Conservation (phyloP, 2,888 invertebrate genomes). For the Mesorhabditis sp. region DNA sequence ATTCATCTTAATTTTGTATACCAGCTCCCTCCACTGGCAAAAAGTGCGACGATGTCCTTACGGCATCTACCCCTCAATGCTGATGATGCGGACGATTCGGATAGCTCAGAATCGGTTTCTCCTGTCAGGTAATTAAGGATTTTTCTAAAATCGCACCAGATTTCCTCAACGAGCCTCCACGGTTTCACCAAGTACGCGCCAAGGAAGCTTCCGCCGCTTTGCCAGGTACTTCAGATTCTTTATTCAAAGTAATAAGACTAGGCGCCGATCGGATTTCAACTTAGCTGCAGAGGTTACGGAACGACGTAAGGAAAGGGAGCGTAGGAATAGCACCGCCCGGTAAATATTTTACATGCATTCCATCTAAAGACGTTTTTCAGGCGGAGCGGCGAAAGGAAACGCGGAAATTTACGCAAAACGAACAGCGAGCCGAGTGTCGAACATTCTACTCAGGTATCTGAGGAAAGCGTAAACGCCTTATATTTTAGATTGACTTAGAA, state of each 20-base stretch:
- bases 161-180: conserved; percentile 37
- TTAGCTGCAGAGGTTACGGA: conserved; percentile 26
- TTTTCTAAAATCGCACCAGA: conserved; percentile 15
- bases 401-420: conserved; percentile 39
- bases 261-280: conserved; percentile 42
- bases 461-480: background rate
- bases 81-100: conserved; percentile 45
- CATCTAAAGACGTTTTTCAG: conserved; percentile 21
- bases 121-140: background rate
- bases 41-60: background rate
- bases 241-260: conserved; percentile 11
- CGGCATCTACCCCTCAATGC: conserved; percentile 27
- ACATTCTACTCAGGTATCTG: conserved; percentile 23
- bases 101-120: conserved; percentile 22
- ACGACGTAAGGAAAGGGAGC: conserved; percentile 25
- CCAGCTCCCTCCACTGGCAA: no score
- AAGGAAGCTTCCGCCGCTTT: conserved; percentile 14
- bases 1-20: no score
- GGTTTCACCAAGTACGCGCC: conserved; percentile 39
- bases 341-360: background rate
- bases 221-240: conserved; percentile 1
- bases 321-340: conserved; percentile 29
- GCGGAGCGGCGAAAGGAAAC: conserved; percentile 23
- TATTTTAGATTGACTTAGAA: conserved; percentile 32
- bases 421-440: conserved; percentile 51